phyloP scores from a whole-genome alignment of 1,140 invertebrate genomes.

The Drosophila punjabiensis region DNA sequence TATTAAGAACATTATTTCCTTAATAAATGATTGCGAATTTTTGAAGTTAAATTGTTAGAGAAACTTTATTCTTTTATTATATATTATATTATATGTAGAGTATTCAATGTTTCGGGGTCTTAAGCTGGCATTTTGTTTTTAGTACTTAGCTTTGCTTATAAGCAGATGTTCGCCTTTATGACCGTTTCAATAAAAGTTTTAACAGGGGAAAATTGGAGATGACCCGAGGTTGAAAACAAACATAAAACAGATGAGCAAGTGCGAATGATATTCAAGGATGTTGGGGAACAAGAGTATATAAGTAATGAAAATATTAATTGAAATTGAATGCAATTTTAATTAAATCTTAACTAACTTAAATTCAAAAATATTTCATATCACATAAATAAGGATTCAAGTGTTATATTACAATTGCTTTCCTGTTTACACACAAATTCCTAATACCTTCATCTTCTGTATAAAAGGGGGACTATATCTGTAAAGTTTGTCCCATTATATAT shows the following conservation, averaged over 20 bases:
- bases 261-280: background rate
- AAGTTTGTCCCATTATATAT: constrained; percentile 41
- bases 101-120: background rate
- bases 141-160: constrained; percentile 4
- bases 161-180: constrained; percentile 30
- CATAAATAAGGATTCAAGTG: rapidly evolving
- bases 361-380: background rate
- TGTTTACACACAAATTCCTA: background rate
- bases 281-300: background rate
- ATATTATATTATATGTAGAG: background rate
- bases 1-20: too few species aligned
- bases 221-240: constrained; percentile 18
- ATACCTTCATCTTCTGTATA: constrained; percentile 7
- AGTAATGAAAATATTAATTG: background rate
- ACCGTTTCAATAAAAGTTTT: constrained; percentile 9
- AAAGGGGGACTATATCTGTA: background rate
- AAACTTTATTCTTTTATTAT: background rate
- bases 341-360: background rate
- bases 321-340: constrained; percentile 1
- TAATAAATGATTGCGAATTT: rapidly evolving
- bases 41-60: background rate
- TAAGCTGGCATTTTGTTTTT: background rate
- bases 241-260: constrained; percentile 22
- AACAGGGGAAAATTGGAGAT: constrained; percentile 12
- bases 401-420: background rate